These are phyloP conservation scores for Scaptomyza caliginosa DNA, from an alignment of 2,888 invertebrate species.

Conservation along the genomic window DNA sequence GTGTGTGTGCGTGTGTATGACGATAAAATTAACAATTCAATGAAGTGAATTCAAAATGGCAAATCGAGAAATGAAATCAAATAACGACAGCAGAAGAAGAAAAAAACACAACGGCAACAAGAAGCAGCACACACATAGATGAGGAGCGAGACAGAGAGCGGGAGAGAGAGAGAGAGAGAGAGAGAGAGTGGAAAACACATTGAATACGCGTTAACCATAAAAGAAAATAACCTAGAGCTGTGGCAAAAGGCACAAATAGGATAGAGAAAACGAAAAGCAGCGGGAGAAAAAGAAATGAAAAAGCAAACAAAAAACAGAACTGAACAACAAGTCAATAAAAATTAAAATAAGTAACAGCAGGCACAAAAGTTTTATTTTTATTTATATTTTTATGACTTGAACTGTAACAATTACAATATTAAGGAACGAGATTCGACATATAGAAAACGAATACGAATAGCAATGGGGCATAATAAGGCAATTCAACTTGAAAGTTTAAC, in stretches of 20 bases:
- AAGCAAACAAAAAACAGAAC: constrained; percentile 1
- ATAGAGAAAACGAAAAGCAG: neutral
- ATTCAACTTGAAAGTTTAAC: constrained; percentile 3
- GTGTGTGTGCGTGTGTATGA: constrained; percentile 35
- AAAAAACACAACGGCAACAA: constrained; percentile 28
- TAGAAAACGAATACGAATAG: constrained; percentile 24
- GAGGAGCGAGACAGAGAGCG: constrained; percentile 2
- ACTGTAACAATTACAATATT: constrained; percentile 57
- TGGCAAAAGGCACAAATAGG: constrained; percentile 22
- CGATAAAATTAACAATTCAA: constrained; percentile 79
- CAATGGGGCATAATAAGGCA: constrained; percentile 2
- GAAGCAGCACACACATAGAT: constrained; percentile 11
- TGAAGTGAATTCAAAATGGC: constrained; percentile 77
- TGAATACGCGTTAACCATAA: constrained; percentile 51
- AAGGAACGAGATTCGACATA: constrained; percentile 8
- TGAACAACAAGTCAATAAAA: constrained; percentile 65
- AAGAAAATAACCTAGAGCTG: constrained; percentile 41
- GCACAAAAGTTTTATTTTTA: constrained; percentile 41
- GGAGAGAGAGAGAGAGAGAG: neutral
- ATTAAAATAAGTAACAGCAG: constrained; percentile 69
- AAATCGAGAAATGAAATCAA: constrained; percentile 75
- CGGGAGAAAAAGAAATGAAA: constrained; percentile 2
- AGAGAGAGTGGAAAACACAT: constrained; percentile 2
- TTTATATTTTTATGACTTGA: constrained; percentile 53
- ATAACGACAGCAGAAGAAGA: constrained; percentile 46